phyloP scores from a whole-genome alignment of 2,797 vertebrate species.

The Sitta carolinensis region DNA sequence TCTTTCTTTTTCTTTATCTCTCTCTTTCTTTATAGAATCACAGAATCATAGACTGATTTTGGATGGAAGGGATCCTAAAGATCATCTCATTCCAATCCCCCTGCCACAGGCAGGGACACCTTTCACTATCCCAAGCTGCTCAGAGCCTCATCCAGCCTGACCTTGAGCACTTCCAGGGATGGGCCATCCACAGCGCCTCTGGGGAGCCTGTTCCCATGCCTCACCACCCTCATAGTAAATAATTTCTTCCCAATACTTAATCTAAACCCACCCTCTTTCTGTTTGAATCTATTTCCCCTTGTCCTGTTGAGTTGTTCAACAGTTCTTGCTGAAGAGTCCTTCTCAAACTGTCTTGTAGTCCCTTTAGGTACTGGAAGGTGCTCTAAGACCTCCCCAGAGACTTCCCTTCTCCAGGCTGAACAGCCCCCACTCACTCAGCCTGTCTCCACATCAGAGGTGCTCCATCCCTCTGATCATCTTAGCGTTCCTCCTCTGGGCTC shows the following conservation, averaged over 20 bases:
- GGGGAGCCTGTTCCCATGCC: neutral
- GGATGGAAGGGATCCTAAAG: neutral
- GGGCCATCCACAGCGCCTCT: neutral
- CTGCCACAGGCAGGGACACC: neutral
- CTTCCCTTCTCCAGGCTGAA: neutral
- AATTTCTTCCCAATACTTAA: neutral
- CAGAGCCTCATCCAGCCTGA: neutral
- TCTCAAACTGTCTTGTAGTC: neutral
- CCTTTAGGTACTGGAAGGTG: neutral
- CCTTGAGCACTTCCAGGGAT: neutral
- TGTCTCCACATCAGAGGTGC: fast-evolving
- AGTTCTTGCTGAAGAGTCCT: neutral
- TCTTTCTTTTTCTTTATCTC: neutral
- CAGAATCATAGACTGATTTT: neutral
- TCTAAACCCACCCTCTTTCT: neutral
- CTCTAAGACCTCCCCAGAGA: neutral
- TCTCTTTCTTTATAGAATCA: neutral
- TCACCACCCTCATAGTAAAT: neutral
- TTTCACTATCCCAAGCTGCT: neutral
- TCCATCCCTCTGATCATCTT: fast-evolving
- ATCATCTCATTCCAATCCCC: neutral
- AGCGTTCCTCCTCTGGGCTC: fast-evolving
- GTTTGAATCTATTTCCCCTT: neutral
- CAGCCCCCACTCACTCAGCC: neutral
- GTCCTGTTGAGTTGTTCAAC: neutral